Conservation (phyloP, 2,888 invertebrate species). For the Ditylenchus weischeri region DNA sequence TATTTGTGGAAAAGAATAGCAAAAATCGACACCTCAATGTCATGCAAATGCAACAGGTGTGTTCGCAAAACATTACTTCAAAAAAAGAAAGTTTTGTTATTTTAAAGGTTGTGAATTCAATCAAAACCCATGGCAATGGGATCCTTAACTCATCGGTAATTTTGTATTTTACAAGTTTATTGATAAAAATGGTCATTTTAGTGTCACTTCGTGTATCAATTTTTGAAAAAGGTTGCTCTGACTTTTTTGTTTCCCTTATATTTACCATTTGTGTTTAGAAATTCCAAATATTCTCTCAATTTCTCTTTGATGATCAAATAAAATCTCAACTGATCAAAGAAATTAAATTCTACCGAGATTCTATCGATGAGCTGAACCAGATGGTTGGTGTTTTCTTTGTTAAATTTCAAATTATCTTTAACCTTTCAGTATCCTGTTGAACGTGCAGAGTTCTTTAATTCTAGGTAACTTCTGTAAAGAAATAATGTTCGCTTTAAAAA, state of each 20-base stretch:
- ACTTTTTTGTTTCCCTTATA: background rate
- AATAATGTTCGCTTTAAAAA: too few species aligned
- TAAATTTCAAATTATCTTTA: slow-evolving; percentile 13
- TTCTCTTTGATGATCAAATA: slow-evolving; percentile 94
- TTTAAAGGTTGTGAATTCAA: slow-evolving; percentile 74
- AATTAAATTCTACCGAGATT: slow-evolving; percentile 74
- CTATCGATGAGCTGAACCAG: slow-evolving; percentile 68
- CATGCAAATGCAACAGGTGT: slow-evolving; percentile 84
- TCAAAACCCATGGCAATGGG: slow-evolving; percentile 91
- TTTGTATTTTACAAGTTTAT: slow-evolving; percentile 8
- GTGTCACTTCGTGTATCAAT: slow-evolving; percentile 70
- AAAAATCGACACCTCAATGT: slow-evolving; percentile 89
- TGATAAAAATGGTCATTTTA: slow-evolving; percentile 33
- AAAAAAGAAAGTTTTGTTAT: too few species aligned
- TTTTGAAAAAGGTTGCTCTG: slow-evolving; percentile 66
- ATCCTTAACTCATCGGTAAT: slow-evolving; percentile 90
- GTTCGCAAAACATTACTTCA: too few species aligned
- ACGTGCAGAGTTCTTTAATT: slow-evolving; percentile 86
- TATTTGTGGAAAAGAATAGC: slow-evolving; percentile 86
- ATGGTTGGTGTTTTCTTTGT: slow-evolving; percentile 60
- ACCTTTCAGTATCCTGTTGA: slow-evolving; percentile 71
- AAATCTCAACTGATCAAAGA: slow-evolving; percentile 77
- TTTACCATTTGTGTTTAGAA: slow-evolving; percentile 62
- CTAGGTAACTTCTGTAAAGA: too few species aligned
- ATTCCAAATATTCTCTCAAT: slow-evolving; percentile 89